Evolutionary conservation across 2,113 vertebrate genomes (phyloP).

Genomic region (Lanius collurio): DNA sequence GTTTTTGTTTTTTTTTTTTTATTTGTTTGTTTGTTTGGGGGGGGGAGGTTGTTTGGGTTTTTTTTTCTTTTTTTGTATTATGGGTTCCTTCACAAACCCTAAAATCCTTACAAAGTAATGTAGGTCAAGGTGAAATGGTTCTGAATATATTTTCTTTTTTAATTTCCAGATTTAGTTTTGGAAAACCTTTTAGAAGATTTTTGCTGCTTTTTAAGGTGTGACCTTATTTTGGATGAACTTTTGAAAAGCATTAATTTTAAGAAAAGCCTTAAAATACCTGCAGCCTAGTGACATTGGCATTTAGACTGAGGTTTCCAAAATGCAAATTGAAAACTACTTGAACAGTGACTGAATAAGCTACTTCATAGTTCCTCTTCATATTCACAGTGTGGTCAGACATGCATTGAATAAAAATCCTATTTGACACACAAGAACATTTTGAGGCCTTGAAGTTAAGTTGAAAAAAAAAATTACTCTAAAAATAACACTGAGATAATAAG

Average conservation of each 20-base stretch:
- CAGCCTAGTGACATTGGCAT: background rate
- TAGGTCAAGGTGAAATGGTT: background rate
- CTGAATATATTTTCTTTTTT: background rate
- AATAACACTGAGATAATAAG: background rate
- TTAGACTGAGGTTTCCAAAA: slow-evolving; percentile 10
- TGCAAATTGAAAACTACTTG: background rate
- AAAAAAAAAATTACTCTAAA: background rate
- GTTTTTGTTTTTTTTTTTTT: background rate
- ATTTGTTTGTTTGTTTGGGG: too few species aligned
- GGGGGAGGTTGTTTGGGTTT: too few species aligned
- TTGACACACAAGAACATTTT: background rate
- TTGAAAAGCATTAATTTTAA: background rate
- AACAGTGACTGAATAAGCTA: background rate
- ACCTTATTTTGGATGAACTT: slow-evolving; percentile 21
- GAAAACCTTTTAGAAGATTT: background rate
- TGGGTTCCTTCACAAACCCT: slow-evolving; percentile 6
- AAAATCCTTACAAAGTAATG: slow-evolving; percentile 11
- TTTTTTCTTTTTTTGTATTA: background rate
- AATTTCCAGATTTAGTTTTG: background rate
- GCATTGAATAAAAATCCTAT: background rate
- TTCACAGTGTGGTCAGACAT: background rate
- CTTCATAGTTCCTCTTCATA: background rate
- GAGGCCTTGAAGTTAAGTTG: background rate
- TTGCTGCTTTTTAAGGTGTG: background rate
- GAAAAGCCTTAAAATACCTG: background rate